A percentile compares a stretch with the other conserved stretches of the same genome.
phyloP scores from a whole-genome alignment of 2,113 vertebrate species.

The Pterocles gutturalis region DNA sequence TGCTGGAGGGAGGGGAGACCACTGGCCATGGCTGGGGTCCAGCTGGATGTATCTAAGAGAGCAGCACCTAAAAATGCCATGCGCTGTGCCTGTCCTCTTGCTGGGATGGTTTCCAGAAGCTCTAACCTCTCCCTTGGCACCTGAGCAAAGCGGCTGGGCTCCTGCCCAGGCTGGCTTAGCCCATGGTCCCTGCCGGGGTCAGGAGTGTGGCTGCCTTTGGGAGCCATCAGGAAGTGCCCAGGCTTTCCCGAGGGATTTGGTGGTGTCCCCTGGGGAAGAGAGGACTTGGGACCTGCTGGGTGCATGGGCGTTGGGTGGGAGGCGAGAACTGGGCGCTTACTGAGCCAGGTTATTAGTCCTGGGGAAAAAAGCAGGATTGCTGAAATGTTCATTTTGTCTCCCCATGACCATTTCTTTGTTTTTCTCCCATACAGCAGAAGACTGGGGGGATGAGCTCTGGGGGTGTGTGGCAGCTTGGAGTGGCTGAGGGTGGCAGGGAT shows the following conservation, averaged over 20 bases:
- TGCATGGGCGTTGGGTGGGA: neutral
- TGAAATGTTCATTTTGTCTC: neutral
- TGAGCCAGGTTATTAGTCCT: neutral
- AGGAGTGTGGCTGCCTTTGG: neutral
- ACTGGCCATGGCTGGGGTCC: fast-evolving
- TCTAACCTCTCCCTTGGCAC: neutral
- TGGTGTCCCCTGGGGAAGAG: neutral
- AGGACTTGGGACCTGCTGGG: neutral
- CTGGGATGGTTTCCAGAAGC: neutral
- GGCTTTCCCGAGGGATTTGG: neutral
- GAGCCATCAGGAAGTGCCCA: neutral
- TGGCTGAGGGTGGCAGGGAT: neutral
- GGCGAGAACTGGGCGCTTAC: neutral
- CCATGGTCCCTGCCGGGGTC: fast-evolving
- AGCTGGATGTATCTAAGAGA: neutral
- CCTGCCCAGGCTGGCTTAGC: fast-evolving
- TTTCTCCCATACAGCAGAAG: neutral
- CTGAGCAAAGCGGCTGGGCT: neutral
- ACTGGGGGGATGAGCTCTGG: neutral
- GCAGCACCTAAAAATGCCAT: fast-evolving
- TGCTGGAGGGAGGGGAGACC: neutral
- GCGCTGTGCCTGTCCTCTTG: neutral
- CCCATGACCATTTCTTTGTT: neutral
- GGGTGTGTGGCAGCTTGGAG: neutral
- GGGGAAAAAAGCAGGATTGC: neutral